Evolutionary conservation across 2,797 vertebrate genomes (phyloP).

Genomic region (Falco concolor): DNA sequence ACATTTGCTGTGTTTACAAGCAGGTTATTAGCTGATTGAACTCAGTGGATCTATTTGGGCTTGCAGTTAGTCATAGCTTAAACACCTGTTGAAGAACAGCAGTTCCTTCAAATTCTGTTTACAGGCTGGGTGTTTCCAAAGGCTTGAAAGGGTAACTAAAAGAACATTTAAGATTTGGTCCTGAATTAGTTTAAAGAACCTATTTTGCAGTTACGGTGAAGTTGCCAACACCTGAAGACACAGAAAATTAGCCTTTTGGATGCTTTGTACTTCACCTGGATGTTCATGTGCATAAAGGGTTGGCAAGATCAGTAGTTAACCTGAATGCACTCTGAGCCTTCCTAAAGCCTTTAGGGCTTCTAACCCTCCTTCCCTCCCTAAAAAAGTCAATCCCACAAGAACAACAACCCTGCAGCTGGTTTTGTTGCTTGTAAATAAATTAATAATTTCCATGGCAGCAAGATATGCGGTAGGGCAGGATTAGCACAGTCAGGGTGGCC

Average conservation of each 20-base stretch:
- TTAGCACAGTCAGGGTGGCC: neutral
- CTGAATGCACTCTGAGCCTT: neutral
- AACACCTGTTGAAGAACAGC: neutral
- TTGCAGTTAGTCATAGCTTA: neutral
- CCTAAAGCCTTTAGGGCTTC: neutral
- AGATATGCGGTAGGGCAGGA: neutral
- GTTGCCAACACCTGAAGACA: neutral
- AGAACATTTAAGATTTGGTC: neutral
- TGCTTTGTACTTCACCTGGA: neutral
- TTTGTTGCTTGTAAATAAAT: neutral
- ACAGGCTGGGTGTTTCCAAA: neutral
- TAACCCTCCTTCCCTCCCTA: neutral
- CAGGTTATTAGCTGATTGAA: neutral
- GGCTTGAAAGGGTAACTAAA: neutral
- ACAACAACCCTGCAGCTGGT: neutral
- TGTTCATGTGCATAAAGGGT: neutral
- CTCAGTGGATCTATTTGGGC: neutral
- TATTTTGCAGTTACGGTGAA: neutral
- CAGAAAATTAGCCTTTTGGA: neutral
- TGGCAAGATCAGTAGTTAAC: neutral
- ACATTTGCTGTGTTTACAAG: neutral
- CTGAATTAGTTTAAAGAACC: neutral
- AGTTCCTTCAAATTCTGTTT: neutral
- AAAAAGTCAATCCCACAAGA: neutral
- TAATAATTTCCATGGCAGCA: neutral